Conservation (phyloP, 2,797 vertebrate species). For the Craterocephalus amniculus region DNA sequence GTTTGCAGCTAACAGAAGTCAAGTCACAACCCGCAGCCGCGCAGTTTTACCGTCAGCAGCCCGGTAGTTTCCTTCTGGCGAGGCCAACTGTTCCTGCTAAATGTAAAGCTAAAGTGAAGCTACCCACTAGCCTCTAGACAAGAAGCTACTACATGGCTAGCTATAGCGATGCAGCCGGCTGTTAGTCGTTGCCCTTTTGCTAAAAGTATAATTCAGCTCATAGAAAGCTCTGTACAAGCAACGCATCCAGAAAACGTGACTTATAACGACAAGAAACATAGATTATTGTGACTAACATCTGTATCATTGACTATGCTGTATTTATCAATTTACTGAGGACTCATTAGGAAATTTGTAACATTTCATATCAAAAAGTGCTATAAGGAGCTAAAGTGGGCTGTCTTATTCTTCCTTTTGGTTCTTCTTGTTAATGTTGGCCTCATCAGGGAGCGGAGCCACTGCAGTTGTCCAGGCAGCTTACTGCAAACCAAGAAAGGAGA, state of each 20-base stretch:
- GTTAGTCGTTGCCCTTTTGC: slow-evolving; percentile 45
- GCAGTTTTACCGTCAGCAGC: slow-evolving; percentile 6
- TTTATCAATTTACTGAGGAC: neutral
- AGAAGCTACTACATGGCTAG: slow-evolving; percentile 43
- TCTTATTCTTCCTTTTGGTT: neutral
- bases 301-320: neutral
- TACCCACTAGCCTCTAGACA: slow-evolving; percentile 3
- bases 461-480: slow-evolving; percentile 97
- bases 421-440: slow-evolving; percentile 1
- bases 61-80: neutral
- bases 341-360: neutral
- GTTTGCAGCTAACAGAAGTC: slow-evolving; percentile 44
- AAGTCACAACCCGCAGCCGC: slow-evolving; percentile 19
- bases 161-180: slow-evolving; percentile 42
- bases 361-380: no score
- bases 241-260: slow-evolving; percentile 5
- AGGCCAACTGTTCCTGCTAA: neutral
- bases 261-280: neutral
- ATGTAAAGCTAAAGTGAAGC: slow-evolving; percentile 16
- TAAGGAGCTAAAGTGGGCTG: neutral
- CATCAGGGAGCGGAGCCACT: slow-evolving; percentile 94
- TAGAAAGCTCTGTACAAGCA: slow-evolving; percentile 19
- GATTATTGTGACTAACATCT: neutral
- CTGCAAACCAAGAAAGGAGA: slow-evolving; percentile 94
- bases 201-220: slow-evolving; percentile 48